These are phyloP conservation scores for Eospalax fontanierii DNA, from an alignment of 2,797 vertebrate genomes.

Conservation along the genomic window DNA sequence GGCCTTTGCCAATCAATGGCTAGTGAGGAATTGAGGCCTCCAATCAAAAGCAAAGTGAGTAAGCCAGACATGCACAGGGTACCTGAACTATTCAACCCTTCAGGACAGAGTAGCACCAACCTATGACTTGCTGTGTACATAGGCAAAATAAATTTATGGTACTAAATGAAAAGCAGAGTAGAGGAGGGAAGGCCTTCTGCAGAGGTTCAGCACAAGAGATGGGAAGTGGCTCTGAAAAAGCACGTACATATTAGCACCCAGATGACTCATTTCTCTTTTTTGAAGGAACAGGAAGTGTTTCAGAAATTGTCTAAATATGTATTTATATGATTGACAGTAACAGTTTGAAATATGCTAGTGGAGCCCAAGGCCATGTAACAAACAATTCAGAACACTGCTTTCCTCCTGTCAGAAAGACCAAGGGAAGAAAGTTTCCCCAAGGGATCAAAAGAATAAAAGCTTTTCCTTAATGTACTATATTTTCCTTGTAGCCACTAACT, in stretches of 20 bases:
- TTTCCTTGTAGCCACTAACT: not conserved
- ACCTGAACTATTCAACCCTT: not conserved
- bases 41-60: not conserved
- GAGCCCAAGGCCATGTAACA: slow-evolving; percentile 36
- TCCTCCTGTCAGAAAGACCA: slow-evolving; percentile 52
- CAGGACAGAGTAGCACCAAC: not conserved
- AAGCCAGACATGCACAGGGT: not conserved
- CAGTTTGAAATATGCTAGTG: slow-evolving; percentile 42
- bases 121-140: not conserved
- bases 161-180: not conserved
- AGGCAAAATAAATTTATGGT: not conserved
- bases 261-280: slow-evolving; percentile 48
- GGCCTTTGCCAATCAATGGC: not conserved
- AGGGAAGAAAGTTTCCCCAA: not conserved
- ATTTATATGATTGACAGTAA: slow-evolving; percentile 46
- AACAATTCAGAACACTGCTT: not conserved
- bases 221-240: slow-evolving; percentile 2
- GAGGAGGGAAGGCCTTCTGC: not conserved
- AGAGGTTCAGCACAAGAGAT: not conserved
- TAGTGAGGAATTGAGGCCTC: not conserved
- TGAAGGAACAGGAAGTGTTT: slow-evolving; percentile 53
- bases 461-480: slow-evolving; percentile 14
- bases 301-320: slow-evolving; percentile 66
- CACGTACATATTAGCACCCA: not conserved
- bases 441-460: not conserved